A percentile compares a stretch with the other conserved stretches of the same genome.
Evolutionary conservation across 64 coral and sea anemone species (phyloP).

Genomic region (Montipora foliosa): DNA sequence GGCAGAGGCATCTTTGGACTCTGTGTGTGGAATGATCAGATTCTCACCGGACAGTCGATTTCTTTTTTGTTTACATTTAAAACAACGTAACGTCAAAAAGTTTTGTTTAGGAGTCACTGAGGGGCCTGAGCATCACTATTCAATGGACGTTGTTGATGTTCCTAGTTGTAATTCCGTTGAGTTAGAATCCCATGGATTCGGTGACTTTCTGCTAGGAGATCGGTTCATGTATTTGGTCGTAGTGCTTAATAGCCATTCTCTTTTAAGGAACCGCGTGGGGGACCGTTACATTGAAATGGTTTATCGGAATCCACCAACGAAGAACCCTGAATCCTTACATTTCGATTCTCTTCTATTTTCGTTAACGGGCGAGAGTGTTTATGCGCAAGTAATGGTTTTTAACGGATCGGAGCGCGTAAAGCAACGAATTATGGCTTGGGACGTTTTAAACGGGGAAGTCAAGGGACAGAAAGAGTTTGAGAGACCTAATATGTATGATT

Average conservation of each 20-base stretch:
- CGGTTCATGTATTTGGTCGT: background rate
- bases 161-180: background rate
- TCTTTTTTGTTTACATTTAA: background rate
- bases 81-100: too few species aligned
- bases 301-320: too few species aligned
- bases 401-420: too few species aligned
- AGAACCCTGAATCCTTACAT: background rate
- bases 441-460: too few species aligned
- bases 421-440: fast-evolving
- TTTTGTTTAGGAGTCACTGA: background rate
- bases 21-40: background rate
- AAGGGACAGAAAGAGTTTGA: too few species aligned
- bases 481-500: fast-evolving
- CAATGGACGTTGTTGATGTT: background rate
- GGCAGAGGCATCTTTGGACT: background rate
- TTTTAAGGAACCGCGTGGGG: background rate
- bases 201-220: background rate
- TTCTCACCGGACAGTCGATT: background rate
- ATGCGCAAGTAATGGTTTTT: background rate
- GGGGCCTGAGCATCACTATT: background rate
- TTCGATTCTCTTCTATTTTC: background rate
- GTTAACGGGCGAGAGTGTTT: background rate
- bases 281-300: background rate
- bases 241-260: background rate
- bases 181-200: background rate